Evolutionary conservation across 2,797 vertebrate species (phyloP), one percentile per base, ranked within the genome.

Genomic region (Miichthys miiuy): DNA sequence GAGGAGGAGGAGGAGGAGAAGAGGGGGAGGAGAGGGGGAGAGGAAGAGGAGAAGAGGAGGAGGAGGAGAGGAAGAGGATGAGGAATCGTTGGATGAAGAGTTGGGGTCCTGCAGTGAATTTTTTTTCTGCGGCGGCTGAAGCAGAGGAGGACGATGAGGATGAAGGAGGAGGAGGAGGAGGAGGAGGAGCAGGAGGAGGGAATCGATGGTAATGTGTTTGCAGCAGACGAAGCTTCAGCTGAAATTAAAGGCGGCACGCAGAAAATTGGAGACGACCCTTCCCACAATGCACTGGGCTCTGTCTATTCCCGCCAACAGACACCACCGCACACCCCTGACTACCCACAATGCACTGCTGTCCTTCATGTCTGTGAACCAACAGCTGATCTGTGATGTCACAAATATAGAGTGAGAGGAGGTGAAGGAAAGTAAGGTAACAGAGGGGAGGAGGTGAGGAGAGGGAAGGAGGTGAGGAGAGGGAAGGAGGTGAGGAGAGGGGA

Each of bases 121-220:
- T 30, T 30, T 30, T 30, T 30, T 30, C 27, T 30, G 27, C 27
- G 5, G 27, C 1, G 5, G 27, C 27, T 30, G 27, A 30, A 30
- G 27, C 27, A 30, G 68, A 75, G 9, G 76, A 86, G 3, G 75
- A 81, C 10, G 80, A 86, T 21, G 72, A 69, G 44, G 73, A 86
- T 30, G 76, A 83, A 55, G 72, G 25, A 25, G 25, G 25, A 81
- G 52, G 5, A 6, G 51, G 72, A 77, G 79, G 79, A 72, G 77
- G 72, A 64, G 82, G 16, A 11, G 76, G 68, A 21, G 79, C 70
- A 82, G 85, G 72, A 85, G 50, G 77, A 74, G 72, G 85, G 87
- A 86, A 89, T 91, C 89, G 64, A 91, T 91, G 81, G 69, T 85
- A 85, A 82, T 78, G 82, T 21, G 48, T 87, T 78, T 85, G 78